phyloP scores from a whole-genome alignment of 2,888 invertebrate species.

The Drosophila cognata region DNA sequence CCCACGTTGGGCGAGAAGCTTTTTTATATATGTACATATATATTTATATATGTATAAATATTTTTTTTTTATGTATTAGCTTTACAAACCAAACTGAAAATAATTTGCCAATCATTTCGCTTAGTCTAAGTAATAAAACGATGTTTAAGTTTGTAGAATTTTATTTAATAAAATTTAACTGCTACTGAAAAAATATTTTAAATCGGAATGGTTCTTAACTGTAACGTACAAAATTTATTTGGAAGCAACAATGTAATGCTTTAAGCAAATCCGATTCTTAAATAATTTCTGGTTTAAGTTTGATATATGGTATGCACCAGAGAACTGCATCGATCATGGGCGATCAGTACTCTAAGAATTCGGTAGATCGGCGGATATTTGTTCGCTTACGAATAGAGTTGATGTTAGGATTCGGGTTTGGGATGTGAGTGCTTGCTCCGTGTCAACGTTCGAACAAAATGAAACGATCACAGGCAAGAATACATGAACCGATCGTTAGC shows the following conservation, averaged over 20 bases:
- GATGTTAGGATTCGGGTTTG: neutral
- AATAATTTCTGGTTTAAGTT: conserved; percentile 30
- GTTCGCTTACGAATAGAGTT: neutral
- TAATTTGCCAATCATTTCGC: no score
- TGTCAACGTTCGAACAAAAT: neutral
- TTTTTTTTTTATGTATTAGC: neutral
- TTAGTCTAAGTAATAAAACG: neutral
- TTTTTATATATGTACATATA: neutral
- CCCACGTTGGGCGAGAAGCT: conserved; percentile 71
- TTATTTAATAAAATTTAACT: conserved; percentile 73
- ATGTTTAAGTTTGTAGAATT: conserved; percentile 37
- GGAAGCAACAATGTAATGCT: conserved; percentile 24
- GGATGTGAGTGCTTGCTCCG: neutral
- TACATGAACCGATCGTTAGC: neutral
- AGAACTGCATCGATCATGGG: neutral
- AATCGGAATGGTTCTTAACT: conserved; percentile 53
- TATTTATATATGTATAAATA: neutral
- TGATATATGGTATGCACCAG: conserved; percentile 36
- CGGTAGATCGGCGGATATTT: neutral
- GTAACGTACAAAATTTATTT: conserved; percentile 44
- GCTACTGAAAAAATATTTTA: conserved; percentile 62
- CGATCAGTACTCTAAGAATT: neutral
- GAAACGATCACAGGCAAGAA: neutral
- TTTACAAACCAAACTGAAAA: neutral
- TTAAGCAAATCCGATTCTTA: conserved; percentile 22